Base-by-base conservation (phyloP, 2,113 vertebrate species). In the Grallaria varia region DNA sequence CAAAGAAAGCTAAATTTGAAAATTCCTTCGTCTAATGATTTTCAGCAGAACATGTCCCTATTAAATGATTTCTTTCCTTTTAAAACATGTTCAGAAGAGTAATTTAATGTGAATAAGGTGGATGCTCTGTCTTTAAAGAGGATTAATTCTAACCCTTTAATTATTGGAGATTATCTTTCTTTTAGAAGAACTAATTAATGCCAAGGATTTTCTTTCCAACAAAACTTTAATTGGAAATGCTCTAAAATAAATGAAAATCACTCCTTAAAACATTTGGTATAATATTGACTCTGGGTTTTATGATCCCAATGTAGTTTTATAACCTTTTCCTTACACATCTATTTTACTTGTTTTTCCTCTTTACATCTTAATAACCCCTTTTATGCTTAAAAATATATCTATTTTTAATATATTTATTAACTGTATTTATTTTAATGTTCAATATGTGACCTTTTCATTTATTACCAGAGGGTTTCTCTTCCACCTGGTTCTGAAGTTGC, bases 121-220 rank as follows among this genome's bases (percentile, higher is more conserved):
- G 14, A 84, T 92, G 30, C 73, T 81, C 72, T 78, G 12, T 49
- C 63, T 92, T 68, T 78, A 49, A 84, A 96, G 60, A 78, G 17
- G 83, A 95, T 95, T 91, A 81, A 60, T 90, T 86, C 73, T 84
- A 73, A 69, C 53, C 9, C 71, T 78, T 93, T 91, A 96, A 86
- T 93, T 96, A 88, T 73, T 77, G 23, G 53, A 94, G 75, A 94
- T 95, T 87, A 91, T 88, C 53, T 88, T 93, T 93, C 40, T 79
- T 89, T 87, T 86, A 78, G 35, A 91, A 66, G 24, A 83, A 89
- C 12, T 94, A 82, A 95, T 95, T 89, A 95, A 86, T 68, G 19
- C 17, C 18, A 63, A 91, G 59, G 75, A 84, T 91, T 93, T 96
- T 95, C 37, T 85, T 92, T 14, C 27, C 3, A 2, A 33, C 69